A percentile compares a stretch with the other conserved stretches of the same genome.
phyloP scores from a whole-genome alignment of 2,888 invertebrate species.

The Drosophila villosipedis region DNA sequence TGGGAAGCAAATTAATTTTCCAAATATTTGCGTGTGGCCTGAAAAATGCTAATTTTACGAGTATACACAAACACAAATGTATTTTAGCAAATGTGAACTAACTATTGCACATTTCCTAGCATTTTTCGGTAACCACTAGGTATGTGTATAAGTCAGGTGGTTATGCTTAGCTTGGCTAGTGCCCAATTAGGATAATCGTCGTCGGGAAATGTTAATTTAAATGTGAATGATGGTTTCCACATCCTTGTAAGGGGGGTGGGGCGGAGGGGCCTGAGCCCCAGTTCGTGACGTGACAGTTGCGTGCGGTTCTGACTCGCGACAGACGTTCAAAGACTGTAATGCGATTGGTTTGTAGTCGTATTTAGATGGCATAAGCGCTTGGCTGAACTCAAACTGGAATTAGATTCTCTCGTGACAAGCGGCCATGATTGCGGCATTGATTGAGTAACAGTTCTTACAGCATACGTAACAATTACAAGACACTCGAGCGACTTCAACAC shows the following conservation, averaged over 20 bases:
- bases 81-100: slow-evolving; percentile 37
- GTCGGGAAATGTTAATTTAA: slow-evolving; percentile 83
- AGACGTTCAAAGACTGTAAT: slow-evolving; percentile 42
- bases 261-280: slow-evolving; percentile 5
- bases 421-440: slow-evolving; percentile 55
- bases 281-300: slow-evolving; percentile 68
- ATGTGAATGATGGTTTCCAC: slow-evolving; percentile 75
- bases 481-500: slow-evolving; percentile 4
- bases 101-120: slow-evolving; percentile 46
- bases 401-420: slow-evolving; percentile 66
- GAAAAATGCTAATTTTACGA: slow-evolving; percentile 49
- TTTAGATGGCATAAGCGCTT: slow-evolving; percentile 50
- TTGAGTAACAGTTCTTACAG: slow-evolving; percentile 43
- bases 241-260: slow-evolving; percentile 11
- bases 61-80: slow-evolving; percentile 27
- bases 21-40: slow-evolving; percentile 62
- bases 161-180: slow-evolving; percentile 43
- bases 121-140: slow-evolving; percentile 14
- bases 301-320: slow-evolving; percentile 41
- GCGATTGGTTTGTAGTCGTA: slow-evolving; percentile 48
- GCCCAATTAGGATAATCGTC: slow-evolving; percentile 78
- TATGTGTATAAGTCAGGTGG: slow-evolving; percentile 18
- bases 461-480: slow-evolving; percentile 39
- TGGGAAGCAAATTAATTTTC: slow-evolving; percentile 57
- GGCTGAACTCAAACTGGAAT: slow-evolving; percentile 65